Evolutionary conservation across 2,888 invertebrate genomes (phyloP).

Genomic region (Drosophila acutilabella): DNA sequence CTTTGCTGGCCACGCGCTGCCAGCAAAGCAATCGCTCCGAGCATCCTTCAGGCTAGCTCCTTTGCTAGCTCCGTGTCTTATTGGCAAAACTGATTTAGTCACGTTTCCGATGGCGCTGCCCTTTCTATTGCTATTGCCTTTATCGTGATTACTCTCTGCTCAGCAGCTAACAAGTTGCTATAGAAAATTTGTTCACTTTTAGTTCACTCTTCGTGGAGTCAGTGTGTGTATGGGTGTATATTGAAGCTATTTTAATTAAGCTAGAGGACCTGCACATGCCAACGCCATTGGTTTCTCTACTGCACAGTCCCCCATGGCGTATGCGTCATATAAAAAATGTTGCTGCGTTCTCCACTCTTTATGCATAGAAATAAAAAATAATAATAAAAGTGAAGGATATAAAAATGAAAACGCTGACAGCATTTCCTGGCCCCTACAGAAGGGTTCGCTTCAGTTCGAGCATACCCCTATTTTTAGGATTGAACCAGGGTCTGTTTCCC

Average conservation of each 20-base stretch:
- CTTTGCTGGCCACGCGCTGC: constrained; percentile 61
- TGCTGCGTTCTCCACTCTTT: constrained; percentile 10
- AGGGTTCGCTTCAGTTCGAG: constrained; percentile 11
- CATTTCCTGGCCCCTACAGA: constrained; percentile 21
- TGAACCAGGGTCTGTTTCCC: constrained; percentile 4
- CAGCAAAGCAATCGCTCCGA: constrained; percentile 10
- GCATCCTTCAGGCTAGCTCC: constrained; percentile 26
- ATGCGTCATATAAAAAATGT: constrained; percentile 40
- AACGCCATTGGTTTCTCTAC: constrained; percentile 1
- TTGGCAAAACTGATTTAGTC: constrained; percentile 78
- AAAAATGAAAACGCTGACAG: constrained; percentile 45
- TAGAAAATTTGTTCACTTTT: constrained; percentile 51
- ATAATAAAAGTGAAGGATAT: constrained; percentile 11
- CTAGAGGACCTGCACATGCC: constrained; percentile 45
- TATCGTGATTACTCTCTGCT: constrained; percentile 63
- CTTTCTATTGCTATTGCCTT: constrained; percentile 35
- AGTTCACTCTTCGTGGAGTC: constrained; percentile 25
- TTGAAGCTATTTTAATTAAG: constrained; percentile 60
- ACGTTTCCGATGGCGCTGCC: constrained; percentile 68
- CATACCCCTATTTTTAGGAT: constrained; percentile 31
- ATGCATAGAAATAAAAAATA: constrained; percentile 48
- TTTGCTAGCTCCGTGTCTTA: constrained; percentile 68
- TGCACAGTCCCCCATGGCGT: constrained; percentile 43
- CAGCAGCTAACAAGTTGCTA: constrained; percentile 50
- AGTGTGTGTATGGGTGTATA: constrained; percentile 6